Conservation (phyloP, 1,140 invertebrate species). For the Apis laboriosa region DNA sequence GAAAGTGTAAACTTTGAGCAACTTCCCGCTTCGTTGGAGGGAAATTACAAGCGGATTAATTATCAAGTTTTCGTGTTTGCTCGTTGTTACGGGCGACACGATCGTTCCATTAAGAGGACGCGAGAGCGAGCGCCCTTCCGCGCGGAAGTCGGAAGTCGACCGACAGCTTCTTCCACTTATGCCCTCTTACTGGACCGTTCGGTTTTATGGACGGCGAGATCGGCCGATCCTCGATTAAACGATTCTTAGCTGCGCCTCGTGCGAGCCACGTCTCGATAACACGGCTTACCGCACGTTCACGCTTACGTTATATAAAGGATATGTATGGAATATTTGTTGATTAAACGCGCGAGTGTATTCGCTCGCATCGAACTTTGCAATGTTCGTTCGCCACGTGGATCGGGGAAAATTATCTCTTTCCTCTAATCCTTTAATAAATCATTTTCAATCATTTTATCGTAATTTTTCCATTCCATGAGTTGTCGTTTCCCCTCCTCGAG, state of each 20-base stretch:
- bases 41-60: not conserved
- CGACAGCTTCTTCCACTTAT: constrained; percentile 22
- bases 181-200: not conserved
- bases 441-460: too few relatives aligned
- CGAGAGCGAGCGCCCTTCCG: not conserved
- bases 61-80: not conserved
- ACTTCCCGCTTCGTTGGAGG: not conserved
- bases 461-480: too few relatives aligned
- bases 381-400: constrained; percentile 23
- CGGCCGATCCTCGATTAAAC: constrained; percentile 58
- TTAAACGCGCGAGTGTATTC: constrained; percentile 16
- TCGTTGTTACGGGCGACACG: not conserved
- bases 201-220: constrained; percentile 49
- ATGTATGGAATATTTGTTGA: constrained; percentile 36
- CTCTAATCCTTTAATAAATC: not conserved
- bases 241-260: constrained; percentile 49
- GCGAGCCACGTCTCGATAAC: constrained; percentile 48
- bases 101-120: not conserved
- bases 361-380: not conserved
- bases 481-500: too few relatives aligned
- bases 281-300: constrained; percentile 19
- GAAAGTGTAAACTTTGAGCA: not conserved
- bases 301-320: constrained; percentile 54
- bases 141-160: constrained; percentile 7
- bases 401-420: not conserved